phyloP scores from a whole-genome alignment of 2,888 invertebrate species.

The Tupiocoris notatus region DNA sequence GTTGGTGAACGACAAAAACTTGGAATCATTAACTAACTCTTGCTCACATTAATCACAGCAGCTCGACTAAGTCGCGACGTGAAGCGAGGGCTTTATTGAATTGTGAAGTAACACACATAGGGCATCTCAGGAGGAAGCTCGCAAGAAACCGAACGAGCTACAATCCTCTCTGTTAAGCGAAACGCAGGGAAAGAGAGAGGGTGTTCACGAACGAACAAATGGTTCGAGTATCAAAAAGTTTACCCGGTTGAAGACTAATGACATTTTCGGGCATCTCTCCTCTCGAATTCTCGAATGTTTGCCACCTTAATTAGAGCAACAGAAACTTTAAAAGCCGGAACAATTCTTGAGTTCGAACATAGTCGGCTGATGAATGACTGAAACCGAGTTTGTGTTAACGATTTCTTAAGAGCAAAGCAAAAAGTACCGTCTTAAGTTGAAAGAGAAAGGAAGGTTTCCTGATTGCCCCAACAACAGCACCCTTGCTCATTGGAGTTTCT shows the following conservation, averaged over 20 bases:
- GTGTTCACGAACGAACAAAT: slow-evolving; percentile 21
- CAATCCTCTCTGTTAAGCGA: not conserved
- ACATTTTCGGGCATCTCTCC: slow-evolving; percentile 26
- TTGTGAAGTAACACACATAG: slow-evolving; percentile 15
- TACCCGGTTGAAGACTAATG: slow-evolving; percentile 29
- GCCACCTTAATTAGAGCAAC: slow-evolving; percentile 39
- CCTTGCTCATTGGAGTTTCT: slow-evolving; percentile 28
- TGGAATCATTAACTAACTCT: slow-evolving; percentile 3
- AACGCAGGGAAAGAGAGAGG: not conserved
- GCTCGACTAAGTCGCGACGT: not conserved
- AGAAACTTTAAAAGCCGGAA: slow-evolving; percentile 33
- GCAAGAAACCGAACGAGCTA: not conserved
- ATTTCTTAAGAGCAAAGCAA: slow-evolving; percentile 17
- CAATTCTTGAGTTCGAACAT: slow-evolving; percentile 23
- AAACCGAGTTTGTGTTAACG: slow-evolving; percentile 32
- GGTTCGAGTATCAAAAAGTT: slow-evolving; percentile 29
- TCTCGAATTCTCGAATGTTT: slow-evolving; percentile 32
- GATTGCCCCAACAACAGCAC: slow-evolving; percentile 34
- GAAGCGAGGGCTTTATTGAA: slow-evolving; percentile 11
- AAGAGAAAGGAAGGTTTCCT: slow-evolving; percentile 14
- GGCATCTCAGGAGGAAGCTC: not conserved
- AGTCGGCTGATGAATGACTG: slow-evolving; percentile 36
- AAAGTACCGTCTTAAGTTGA: not conserved
- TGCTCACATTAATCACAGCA: slow-evolving; percentile 14
- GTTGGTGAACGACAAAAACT: too few relatives aligned